Evolutionary conservation across 2,888 invertebrate species (phyloP), one percentile per base, ranked within the genome.

Genomic region (Dynastes grantii): DNA sequence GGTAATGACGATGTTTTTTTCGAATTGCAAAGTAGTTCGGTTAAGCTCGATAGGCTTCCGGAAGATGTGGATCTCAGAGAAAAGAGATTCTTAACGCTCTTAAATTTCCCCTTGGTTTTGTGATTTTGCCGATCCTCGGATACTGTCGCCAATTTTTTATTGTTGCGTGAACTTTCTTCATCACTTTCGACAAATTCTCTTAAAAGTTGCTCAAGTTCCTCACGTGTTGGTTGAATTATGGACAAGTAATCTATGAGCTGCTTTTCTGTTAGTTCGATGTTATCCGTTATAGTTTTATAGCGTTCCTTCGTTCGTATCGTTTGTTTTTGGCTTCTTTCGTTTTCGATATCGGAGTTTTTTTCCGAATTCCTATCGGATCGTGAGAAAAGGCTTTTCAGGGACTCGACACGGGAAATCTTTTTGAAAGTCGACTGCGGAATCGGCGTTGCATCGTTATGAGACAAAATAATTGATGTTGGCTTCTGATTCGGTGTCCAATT

Each of bases 401-500:
- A 91, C 84, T 91, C 91, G 16, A 91, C 91, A 53, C 92, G 87
- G 8, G 90, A 90, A 51, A 91, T 88, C 81, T 89, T 88, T 77
- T 84, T 85, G 45, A 76, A 78, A 1, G 67, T 78, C 22, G 76
- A 29, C 61, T 55, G 65, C 6, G 76, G 49, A 49, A 67, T 76
- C 8, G 53, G 5, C 29, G 32, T 5, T 32, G 37, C 53, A 37
- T 64, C 65, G 11, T 27, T 55, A 29, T 27, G n/a, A 51, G 27
- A 22, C 11, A 64, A 16, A 16, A 16, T 16, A 49, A 32, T 64
- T 11, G 29, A 63, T 27, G 75, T 22, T 76, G 75, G 45, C 58
- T 45, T 75, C 68, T 27, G 37, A 49, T 70, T 79, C 2, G 90
- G 90, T 49, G 90, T 89, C 90, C 90, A 90, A 77, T 87, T 85